Percentiles rank a stretch among this genome's conserved stretches.
phyloP scores from a whole-genome alignment of 2,797 vertebrate species.

The Cossypha caffra region DNA sequence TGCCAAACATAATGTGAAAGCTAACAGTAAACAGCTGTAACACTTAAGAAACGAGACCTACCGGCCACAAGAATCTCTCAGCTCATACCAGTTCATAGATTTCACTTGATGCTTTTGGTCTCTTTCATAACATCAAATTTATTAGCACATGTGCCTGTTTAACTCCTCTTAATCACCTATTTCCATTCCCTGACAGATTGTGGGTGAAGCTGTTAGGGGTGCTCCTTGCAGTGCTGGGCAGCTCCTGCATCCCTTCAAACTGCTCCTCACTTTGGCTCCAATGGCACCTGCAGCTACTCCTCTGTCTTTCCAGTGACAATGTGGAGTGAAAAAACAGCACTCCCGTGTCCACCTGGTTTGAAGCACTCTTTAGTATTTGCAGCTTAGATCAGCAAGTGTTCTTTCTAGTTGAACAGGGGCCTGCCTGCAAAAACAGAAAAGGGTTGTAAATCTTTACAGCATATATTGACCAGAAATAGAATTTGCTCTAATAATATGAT shows the following conservation, averaged over 20 bases:
- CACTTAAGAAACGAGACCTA: neutral
- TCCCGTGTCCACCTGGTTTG: rapidly evolving
- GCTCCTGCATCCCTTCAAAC: neutral
- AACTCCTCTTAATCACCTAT: neutral
- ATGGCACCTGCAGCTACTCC: neutral
- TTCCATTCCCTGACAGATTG: neutral
- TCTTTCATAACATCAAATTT: neutral
- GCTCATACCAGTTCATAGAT: neutral
- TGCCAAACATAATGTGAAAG: neutral
- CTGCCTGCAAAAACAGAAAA: neutral
- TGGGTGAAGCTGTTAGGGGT: neutral
- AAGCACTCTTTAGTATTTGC: neutral
- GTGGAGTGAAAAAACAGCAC: neutral
- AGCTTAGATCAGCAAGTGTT: neutral
- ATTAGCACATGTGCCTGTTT: neutral
- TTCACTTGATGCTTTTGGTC: neutral
- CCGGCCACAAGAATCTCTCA: neutral
- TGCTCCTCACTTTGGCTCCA: neutral
- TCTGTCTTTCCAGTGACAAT: neutral
- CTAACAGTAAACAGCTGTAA: neutral
- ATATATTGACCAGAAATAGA: neutral
- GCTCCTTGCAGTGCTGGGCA: neutral
- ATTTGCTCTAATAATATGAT: neutral
- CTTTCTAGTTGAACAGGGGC: neutral
- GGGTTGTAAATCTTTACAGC: neutral